Evolutionary conservation across 2,888 invertebrate species (phyloP).

Genomic region (Thyatira batis): DNA sequence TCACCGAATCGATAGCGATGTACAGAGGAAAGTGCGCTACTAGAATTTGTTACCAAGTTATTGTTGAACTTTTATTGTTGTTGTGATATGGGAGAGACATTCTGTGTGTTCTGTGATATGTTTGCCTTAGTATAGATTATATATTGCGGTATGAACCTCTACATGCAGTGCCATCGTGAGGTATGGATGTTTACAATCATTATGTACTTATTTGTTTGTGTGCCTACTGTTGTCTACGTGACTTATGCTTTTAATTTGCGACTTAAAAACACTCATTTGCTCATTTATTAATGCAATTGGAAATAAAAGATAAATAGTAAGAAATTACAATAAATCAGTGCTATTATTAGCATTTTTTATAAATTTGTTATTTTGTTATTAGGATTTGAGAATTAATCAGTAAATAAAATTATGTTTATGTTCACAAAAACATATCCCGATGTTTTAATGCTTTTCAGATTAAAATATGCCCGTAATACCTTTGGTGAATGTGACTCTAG

Average conservation of each 20-base stretch:
- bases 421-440: too few relatives aligned
- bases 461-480: too few relatives aligned
- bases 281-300: too few relatives aligned
- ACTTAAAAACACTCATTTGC: background rate
- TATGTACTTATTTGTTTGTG: slow-evolving; percentile 17
- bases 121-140: slow-evolving; percentile 78
- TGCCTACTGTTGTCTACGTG: background rate
- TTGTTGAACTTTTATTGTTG: slow-evolving; percentile 47
- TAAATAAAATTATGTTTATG: too few relatives aligned
- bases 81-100: slow-evolving; percentile 51
- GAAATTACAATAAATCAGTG: too few relatives aligned
- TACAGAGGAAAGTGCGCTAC: slow-evolving; percentile 52
- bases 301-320: too few relatives aligned
- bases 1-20: slow-evolving; percentile 70
- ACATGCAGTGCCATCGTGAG: slow-evolving; percentile 82
- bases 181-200: slow-evolving; percentile 56
- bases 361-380: too few relatives aligned
- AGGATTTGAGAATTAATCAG: too few relatives aligned
- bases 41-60: slow-evolving; percentile 37
- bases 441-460: too few relatives aligned
- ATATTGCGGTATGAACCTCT: slow-evolving; percentile 68
- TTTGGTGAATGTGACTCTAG: too few relatives aligned
- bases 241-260: background rate
- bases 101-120: slow-evolving; percentile 62
- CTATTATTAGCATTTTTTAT: too few relatives aligned